Evolutionary conservation across 2,113 vertebrate genomes (phyloP), one percentile per base, ranked within the genome.

Genomic region (Phycodurus eques): DNA sequence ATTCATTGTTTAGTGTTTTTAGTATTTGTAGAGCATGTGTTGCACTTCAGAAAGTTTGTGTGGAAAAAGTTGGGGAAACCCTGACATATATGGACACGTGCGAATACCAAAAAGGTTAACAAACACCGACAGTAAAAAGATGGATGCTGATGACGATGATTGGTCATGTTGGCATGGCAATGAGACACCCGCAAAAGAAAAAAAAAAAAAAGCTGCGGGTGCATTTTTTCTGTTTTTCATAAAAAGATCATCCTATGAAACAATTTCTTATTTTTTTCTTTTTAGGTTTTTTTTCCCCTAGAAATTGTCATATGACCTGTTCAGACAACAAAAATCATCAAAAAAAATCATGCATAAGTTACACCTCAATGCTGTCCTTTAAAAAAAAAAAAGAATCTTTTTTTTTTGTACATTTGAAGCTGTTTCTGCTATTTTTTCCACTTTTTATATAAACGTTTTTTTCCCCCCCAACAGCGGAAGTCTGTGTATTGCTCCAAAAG

Each of bases 221-320:
- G 57, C 56, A 78, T 78, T 79, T 83, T 83, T 82, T 80, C 82
- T 72, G 86, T 85, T 69, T 84, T 84, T 86, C 91, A 91, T 89
- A 93, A 93, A 94, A 92, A 91, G 92, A 93, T 93, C 51, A 72
- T 88, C 31, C 75, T 92, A 93, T 83, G 87, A 93, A 93, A 94
- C 76, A 74, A 77, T 83, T 80, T 80, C 42, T 35, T 39, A 49
- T 14, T 44, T 60, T 56, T 70, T 42, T 70, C 57, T 57, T 56
- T 70, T 60, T 68, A n/a, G 47, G 42, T 13, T 76, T 56, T 76
- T 76, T 66, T 61, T 70, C 67, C 70, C 67, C 70, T 93, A 92
- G 68, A 93, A 93, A 93, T 87, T 79, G 77, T 85, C 86, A 59
- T 83, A 86, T 79, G 87, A 90, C 78, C 85, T 86, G 78, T 83